Conservation (phyloP, 1,140 invertebrate genomes). For the Drosophila carrolli region DNA sequence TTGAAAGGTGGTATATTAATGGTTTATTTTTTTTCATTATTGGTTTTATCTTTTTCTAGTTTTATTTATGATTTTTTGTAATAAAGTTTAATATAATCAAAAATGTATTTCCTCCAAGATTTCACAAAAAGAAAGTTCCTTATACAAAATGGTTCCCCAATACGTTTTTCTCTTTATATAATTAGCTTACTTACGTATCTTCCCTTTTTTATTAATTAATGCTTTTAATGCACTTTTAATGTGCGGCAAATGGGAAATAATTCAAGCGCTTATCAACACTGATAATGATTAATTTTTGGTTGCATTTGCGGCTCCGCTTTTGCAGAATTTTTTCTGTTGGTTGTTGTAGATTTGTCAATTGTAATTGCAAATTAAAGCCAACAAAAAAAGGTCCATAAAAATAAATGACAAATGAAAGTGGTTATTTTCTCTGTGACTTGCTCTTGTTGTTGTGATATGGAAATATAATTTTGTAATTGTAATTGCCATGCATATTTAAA, state of each 20-base stretch:
- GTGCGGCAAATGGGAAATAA: slow-evolving; percentile 74
- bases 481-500: slow-evolving; percentile 58
- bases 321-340: background rate
- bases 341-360: slow-evolving; percentile 48
- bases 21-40: background rate
- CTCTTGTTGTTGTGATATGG: slow-evolving; percentile 18
- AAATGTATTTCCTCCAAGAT: background rate
- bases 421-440: slow-evolving; percentile 17
- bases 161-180: background rate
- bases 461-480: slow-evolving; percentile 62
- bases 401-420: slow-evolving; percentile 57
- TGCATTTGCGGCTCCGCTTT: slow-evolving; percentile 34
- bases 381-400: slow-evolving; percentile 28
- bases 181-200: background rate
- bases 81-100: no score
- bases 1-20: slow-evolving; percentile 7
- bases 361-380: slow-evolving; percentile 47
- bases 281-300: slow-evolving; percentile 78
- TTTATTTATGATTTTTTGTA: no score
- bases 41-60: no score
- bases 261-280: slow-evolving; percentile 74
- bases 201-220: slow-evolving; percentile 64
- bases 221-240: slow-evolving; percentile 78
- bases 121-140: background rate
- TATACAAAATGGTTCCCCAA: no score